phyloP scores from a whole-genome alignment of 2,888 invertebrate species.

The Hybos culiciformis region DNA sequence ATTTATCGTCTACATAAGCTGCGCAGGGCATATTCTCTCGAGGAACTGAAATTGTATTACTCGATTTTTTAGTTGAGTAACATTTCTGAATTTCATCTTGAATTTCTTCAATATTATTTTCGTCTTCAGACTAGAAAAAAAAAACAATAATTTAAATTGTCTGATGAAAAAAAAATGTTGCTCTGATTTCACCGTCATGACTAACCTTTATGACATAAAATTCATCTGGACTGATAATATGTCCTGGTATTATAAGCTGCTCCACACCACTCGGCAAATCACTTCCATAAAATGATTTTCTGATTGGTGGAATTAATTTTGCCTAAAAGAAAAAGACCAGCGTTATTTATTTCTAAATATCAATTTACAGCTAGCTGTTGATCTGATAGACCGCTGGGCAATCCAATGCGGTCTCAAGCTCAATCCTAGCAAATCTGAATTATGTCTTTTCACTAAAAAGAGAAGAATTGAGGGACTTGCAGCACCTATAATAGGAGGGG shows the following conservation, averaged over 20 bases:
- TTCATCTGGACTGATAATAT: constrained; percentile 47
- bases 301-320: constrained; percentile 13
- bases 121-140: constrained; percentile 15
- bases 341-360: no score
- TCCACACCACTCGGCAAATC: neutral
- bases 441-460: no score
- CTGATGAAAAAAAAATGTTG: neutral
- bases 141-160: neutral
- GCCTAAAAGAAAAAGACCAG: constrained; percentile 12
- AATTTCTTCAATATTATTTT: constrained; percentile 11
- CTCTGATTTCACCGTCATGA: neutral
- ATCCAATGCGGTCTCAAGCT: no score
- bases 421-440: no score
- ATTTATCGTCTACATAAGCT: constrained; percentile 18
- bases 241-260: neutral
- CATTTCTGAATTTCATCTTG: constrained; percentile 16
- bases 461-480: no score
- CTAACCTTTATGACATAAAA: constrained; percentile 54
- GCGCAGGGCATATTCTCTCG: constrained; percentile 23
- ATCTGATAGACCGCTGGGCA: no score
- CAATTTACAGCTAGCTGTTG: no score
- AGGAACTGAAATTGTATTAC: constrained; percentile 28
- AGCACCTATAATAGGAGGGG: no score
- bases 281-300: neutral
- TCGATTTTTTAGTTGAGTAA: constrained; percentile 20